Evolutionary conservation across 2,797 vertebrate species (phyloP).

Genomic region (Acanthurus lineatus): DNA sequence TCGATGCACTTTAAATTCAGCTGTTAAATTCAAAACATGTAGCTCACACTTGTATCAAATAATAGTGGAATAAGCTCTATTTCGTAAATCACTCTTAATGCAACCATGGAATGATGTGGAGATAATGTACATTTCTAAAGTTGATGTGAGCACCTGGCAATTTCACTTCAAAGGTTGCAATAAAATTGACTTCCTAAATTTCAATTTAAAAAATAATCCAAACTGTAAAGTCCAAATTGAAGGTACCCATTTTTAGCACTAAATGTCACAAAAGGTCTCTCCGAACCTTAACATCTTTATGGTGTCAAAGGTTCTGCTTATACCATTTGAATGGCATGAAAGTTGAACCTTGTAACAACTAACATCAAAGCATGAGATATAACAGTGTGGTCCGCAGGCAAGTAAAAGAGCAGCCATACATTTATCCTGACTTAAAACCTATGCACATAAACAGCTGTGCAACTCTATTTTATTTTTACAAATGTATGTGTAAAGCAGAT

Average conservation of each 20-base stretch:
- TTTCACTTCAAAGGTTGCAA: not conserved
- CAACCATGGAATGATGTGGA: conserved; percentile 21
- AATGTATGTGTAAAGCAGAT: conserved; percentile 32
- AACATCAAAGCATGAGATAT: conserved; percentile 9
- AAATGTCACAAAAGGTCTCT: not conserved
- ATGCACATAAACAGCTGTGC: conserved; percentile 12
- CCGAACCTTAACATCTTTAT: not conserved
- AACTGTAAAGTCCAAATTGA: conserved; percentile 7
- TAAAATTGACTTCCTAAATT: conserved; percentile 6
- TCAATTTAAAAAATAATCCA: conserved; percentile 2
- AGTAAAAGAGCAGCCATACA: conserved; percentile 21
- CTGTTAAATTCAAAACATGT: conserved; percentile 43
- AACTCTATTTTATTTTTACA: conserved; percentile 14
- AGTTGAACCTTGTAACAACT: not conserved
- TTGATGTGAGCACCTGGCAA: not conserved
- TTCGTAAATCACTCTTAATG: conserved; percentile 22
- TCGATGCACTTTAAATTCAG: conserved; percentile 37
- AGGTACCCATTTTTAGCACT: not conserved
- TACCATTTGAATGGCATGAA: conserved; percentile 3
- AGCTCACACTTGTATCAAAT: conserved; percentile 24
- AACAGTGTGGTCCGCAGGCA: not conserved
- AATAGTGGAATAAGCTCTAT: conserved; percentile 32
- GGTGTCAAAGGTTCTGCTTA: conserved; percentile 13
- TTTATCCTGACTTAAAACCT: conserved; percentile 20
- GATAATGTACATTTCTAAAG: not conserved